phyloP scores from a whole-genome alignment of 2,797 vertebrate species.

The Gila robusta region DNA sequence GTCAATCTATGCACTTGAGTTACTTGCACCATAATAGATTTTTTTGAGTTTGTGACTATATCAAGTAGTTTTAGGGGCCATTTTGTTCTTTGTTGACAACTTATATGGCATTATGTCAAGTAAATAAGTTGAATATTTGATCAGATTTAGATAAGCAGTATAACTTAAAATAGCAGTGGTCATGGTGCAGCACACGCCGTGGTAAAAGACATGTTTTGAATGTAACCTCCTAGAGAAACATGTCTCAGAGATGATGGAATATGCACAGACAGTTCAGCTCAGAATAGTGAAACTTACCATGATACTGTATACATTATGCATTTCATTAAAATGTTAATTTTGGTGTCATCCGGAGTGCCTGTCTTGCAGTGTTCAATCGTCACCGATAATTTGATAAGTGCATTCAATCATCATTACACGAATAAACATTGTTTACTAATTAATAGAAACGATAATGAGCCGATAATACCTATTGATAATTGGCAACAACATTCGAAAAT shows the following conservation, averaged over 20 bases:
- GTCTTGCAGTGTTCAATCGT: constrained; percentile 35
- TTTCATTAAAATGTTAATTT: neutral
- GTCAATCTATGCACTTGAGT: constrained; percentile 37
- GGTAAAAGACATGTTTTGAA: constrained; percentile 12
- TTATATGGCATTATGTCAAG: neutral
- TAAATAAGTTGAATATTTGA: neutral
- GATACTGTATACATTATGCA: constrained; percentile 9
- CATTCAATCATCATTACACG: constrained; percentile 1
- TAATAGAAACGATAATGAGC: neutral
- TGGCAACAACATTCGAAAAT: constrained; percentile 32
- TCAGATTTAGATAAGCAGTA: constrained; percentile 5
- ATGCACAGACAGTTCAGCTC: constrained; percentile 11
- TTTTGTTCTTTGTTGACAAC: neutral
- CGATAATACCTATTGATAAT: neutral
- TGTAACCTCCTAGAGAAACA: constrained; percentile 20
- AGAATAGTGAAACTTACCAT: neutral
- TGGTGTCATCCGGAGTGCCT: constrained; percentile 28
- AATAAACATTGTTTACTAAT: neutral
- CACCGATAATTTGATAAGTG: neutral
- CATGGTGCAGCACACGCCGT: constrained; percentile 3
- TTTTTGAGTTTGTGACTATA: neutral
- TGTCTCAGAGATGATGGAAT: neutral
- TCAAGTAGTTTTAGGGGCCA: neutral
- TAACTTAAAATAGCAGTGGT: constrained; percentile 44
- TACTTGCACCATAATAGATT: constrained; percentile 8